Evolutionary conservation across 2,797 vertebrate species (phyloP).

Genomic region (Argentina silus): DNA sequence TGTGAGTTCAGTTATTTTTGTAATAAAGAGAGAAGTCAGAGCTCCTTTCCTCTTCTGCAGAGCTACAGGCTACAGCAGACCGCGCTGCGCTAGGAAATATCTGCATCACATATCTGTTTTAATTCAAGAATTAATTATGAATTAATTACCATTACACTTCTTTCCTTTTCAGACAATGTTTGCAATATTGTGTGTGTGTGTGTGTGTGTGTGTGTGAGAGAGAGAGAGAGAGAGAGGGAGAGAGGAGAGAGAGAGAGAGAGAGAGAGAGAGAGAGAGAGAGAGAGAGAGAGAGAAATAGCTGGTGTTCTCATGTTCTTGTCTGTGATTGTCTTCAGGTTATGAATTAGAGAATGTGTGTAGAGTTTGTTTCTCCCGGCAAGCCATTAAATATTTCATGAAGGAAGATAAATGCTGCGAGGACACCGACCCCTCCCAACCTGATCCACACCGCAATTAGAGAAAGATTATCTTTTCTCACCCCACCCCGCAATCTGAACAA

Average conservation of each 20-base stretch:
- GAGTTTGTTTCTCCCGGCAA: constrained; percentile 75
- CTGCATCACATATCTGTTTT: constrained; percentile 62
- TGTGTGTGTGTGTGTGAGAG: constrained; percentile 6
- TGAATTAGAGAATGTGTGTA: constrained; percentile 75
- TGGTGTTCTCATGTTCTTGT: constrained; percentile 40
- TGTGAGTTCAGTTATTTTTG: constrained; percentile 51
- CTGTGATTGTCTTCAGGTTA: constrained; percentile 72
- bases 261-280: constrained; percentile 25
- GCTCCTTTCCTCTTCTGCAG: constrained; percentile 55
- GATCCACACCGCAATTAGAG: constrained; percentile 77
- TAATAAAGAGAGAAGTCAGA: constrained; percentile 46
- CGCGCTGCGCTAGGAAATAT: constrained; percentile 66
- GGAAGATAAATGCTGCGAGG: constrained; percentile 70
- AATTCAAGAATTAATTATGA: constrained; percentile 75
- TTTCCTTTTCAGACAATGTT: neutral
- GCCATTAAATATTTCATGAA: constrained; percentile 82
- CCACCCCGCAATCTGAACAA: constrained; percentile 36
- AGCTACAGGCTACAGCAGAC: constrained; percentile 58
- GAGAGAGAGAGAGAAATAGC: constrained; percentile 22
- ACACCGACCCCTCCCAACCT: constrained; percentile 57
- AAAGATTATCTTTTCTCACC: constrained; percentile 68
- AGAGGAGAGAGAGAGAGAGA: constrained; percentile 45
- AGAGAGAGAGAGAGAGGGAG: constrained; percentile 9
- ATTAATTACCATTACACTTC: constrained; percentile 74
- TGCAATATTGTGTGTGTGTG: neutral